Conservation (phyloP, 2,113 vertebrate species). For the Rhinolophus ferrumequinum region DNA sequence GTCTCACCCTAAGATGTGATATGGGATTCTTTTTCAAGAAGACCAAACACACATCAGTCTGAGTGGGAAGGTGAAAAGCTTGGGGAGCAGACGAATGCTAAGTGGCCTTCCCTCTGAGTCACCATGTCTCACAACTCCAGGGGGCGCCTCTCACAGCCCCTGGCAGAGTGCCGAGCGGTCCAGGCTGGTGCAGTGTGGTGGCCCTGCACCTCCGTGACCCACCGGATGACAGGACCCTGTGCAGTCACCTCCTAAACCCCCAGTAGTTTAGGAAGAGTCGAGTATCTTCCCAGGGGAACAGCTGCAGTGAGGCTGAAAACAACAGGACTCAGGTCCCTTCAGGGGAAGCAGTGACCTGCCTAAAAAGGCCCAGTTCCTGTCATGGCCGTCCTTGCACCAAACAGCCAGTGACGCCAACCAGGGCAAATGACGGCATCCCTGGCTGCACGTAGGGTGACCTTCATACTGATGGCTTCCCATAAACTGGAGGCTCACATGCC, state of each 20-base stretch:
- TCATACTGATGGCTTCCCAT: background rate
- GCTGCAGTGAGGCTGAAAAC: background rate
- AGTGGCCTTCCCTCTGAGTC: background rate
- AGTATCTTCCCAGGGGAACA: no score
- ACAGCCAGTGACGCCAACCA: background rate
- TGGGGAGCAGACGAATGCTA: background rate
- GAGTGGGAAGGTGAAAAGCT: accelerated
- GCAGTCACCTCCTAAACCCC: no score
- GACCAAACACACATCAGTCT: accelerated
- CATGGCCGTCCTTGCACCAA: background rate
- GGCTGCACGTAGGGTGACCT: no score
- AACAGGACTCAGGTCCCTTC: background rate
- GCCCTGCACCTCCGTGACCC: background rate
- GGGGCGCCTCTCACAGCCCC: accelerated
- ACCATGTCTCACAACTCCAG: accelerated
- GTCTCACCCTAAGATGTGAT: background rate
- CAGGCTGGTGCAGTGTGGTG: background rate
- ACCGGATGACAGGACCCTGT: accelerated
- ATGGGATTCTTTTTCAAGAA: background rate
- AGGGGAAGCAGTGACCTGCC: no score
- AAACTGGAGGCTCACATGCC: accelerated
- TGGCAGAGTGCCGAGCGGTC: no score
- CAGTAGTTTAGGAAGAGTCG: background rate
- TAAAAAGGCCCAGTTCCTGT: no score
- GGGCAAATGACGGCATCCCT: no score